A percentile compares a stretch with the other conserved stretches of the same genome.
Evolutionary conservation across 2,797 vertebrate genomes (phyloP).

Genomic region (Lates japonicus): DNA sequence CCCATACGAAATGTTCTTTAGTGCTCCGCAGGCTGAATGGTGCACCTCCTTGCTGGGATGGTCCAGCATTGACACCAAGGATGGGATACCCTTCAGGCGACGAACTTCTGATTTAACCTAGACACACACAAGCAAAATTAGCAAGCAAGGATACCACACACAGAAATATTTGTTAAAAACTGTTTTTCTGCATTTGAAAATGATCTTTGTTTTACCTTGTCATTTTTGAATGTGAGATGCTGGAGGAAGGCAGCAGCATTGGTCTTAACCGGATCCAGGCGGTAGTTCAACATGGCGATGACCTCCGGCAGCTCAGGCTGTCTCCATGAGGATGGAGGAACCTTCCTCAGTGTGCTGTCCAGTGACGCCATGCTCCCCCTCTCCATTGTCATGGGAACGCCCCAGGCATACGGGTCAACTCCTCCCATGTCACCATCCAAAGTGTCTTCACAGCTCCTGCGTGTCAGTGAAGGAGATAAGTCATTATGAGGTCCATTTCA

Average conservation of each 20-base stretch:
- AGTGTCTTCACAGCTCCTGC: conserved; percentile 96
- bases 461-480: not conserved
- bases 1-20: conserved; percentile 98
- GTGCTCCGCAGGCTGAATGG: conserved; percentile 94
- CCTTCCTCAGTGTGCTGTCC: conserved; percentile 95
- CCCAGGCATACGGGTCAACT: conserved; percentile 91
- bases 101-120: conserved; percentile 88
- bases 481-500: not conserved
- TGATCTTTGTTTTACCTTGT: conserved; percentile 86
- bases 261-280: conserved; percentile 94
- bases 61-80: conserved; percentile 94
- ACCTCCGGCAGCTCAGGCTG: conserved; percentile 97
- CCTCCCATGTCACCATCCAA: conserved; percentile 89
- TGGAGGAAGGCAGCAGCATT: conserved; percentile 97
- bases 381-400: conserved; percentile 90
- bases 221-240: conserved; percentile 96
- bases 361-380: conserved; percentile 96
- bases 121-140: not conserved
- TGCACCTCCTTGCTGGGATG: conserved; percentile 97
- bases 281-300: conserved; percentile 96
- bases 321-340: conserved; percentile 89
- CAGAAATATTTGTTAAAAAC: not conserved
- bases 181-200: not conserved
- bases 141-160: not conserved
- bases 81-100: conserved; percentile 93